Base-by-base conservation (phyloP, 2,888 invertebrate species). In the Nomada goodeniana region DNA sequence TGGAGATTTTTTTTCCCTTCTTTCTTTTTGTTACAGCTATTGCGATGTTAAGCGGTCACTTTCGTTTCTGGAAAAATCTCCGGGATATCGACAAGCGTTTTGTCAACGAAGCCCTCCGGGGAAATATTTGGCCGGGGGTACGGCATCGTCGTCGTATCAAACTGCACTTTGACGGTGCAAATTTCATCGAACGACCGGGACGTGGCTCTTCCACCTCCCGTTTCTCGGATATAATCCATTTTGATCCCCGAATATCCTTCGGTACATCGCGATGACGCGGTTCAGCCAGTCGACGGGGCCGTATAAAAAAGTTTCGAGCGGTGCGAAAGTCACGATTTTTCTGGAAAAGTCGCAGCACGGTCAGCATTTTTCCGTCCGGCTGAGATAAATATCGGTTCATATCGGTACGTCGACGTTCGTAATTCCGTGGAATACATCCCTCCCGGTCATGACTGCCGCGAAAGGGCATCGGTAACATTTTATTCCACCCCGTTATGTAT, bases 171-270 rank as follows among this genome's bases (percentile, higher is more conserved):
- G 44, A 63, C 61, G 55, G 61, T 53, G 63, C 44, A 82, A 83
- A 82, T 83, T 83, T 82, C 67, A 82, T 71, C 63, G 50, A 61
- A 59, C 68, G n/a, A 18, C 44, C 63, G 20, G 60, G 60, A 77
- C 72, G 26, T 69, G 50, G 61, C 61, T 73, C 73, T 44, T 18
- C 47, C 65, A 47, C 52, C 15, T 18, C 10, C 63, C 68, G 42
- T 59, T 82, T 50, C 71, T 68, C 71, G 70, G 44, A 74, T 85
- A 76, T 87, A 85, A 86, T 86, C 79, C 82, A 73, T 78, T 85
- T 78, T 76, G 70, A 86, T 85, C 77, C 79, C 57, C 82, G 76
- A 78, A 81, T 77, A 77, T 77, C 76, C 82, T 86, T 79, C 76
- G 71, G 61, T 60, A n/a, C 71, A 73, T 82, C 65, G 69, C 59